A percentile compares a stretch with the other conserved stretches of the same genome.
phyloP scores from a whole-genome alignment of 2,888 invertebrate genomes.

The Tridacna crocea region DNA sequence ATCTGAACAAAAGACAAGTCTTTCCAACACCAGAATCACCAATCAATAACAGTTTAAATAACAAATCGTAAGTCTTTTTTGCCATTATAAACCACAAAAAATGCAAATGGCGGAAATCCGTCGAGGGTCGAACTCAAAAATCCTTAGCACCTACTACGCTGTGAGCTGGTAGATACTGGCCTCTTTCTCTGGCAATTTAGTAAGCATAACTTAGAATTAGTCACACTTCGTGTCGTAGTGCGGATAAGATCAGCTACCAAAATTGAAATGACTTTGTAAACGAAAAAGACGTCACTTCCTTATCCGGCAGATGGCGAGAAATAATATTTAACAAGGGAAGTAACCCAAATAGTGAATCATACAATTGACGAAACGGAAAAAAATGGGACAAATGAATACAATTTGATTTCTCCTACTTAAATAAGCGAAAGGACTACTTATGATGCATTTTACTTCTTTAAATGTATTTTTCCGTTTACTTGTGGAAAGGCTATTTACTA shows the following conservation, averaged over 20 bases:
- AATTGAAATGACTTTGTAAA: slow-evolving; percentile 45
- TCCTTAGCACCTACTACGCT: background rate
- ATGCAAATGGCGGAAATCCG: slow-evolving; percentile 54
- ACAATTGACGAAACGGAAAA: background rate
- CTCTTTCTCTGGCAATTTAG: slow-evolving; percentile 2
- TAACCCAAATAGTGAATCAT: slow-evolving; percentile 11
- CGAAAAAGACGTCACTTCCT: slow-evolving; percentile 70
- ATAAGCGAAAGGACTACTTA: too few species aligned
- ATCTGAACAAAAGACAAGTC: slow-evolving; percentile 82
- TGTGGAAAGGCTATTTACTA: too few species aligned
- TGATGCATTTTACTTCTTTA: too few species aligned
- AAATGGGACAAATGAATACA: background rate
- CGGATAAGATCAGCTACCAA: slow-evolving; percentile 23
- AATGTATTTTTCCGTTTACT: too few species aligned
- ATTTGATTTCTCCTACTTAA: too few species aligned
- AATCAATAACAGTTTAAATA: slow-evolving; percentile 82
- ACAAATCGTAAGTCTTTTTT: slow-evolving; percentile 78
- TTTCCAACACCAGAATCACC: slow-evolving; percentile 83
- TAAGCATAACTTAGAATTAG: slow-evolving; percentile 20
- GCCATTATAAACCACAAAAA: slow-evolving; percentile 49
- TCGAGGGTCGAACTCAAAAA: background rate
- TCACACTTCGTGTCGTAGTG: background rate
- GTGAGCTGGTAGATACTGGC: background rate
- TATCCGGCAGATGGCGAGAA: slow-evolving; percentile 52
- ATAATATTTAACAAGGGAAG: background rate